A percentile compares a stretch with the other conserved stretches of the same genome.
phyloP scores from a whole-genome alignment of 2,113 vertebrate genomes.

The Lagenorhynchus albirostris region DNA sequence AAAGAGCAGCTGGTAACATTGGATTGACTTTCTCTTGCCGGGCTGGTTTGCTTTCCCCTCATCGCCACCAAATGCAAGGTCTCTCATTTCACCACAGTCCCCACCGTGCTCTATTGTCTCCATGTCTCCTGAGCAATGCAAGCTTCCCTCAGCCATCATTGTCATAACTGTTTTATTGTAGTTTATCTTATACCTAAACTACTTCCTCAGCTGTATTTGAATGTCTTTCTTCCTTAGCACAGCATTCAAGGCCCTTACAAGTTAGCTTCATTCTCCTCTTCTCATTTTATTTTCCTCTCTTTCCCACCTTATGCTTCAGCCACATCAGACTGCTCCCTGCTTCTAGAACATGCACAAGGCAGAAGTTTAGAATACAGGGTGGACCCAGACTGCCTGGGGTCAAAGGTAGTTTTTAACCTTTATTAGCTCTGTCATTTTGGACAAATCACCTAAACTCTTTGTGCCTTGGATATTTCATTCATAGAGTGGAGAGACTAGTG shows the following conservation, averaged over 20 bases:
- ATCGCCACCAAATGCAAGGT: accelerated
- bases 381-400: neutral
- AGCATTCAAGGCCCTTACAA: neutral
- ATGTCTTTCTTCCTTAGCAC: neutral
- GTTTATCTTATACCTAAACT: neutral
- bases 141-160: too few relatives aligned
- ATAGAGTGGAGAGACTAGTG: neutral
- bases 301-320: accelerated
- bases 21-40: neutral
- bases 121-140: neutral
- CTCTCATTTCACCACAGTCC: neutral
- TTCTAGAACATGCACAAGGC: neutral
- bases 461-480: neutral
- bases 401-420: neutral
- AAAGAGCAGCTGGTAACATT: neutral
- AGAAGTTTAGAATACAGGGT: neutral
- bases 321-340: neutral
- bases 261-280: neutral
- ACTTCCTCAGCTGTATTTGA: neutral
- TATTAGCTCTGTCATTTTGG: neutral
- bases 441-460: neutral
- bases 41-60: neutral
- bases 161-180: neutral
- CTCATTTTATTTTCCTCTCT: neutral
- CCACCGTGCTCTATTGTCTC: neutral